Percentiles rank a stretch among this genome's conserved stretches.
These are phyloP conservation scores for Palloptera scutellata DNA, from an alignment of 2,888 invertebrate species.

Conservation along the genomic window DNA sequence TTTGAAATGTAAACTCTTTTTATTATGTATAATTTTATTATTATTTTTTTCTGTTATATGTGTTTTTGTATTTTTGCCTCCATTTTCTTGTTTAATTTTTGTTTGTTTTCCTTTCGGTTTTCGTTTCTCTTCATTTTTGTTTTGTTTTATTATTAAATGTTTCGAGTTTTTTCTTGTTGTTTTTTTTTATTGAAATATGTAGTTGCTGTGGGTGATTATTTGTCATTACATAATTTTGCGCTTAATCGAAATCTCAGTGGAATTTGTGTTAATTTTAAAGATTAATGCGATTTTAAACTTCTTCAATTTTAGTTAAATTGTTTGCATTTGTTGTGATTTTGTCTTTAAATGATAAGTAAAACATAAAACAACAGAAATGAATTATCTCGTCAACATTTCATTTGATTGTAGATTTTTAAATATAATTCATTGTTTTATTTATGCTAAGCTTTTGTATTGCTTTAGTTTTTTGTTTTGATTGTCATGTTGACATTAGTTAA, in stretches of 20 bases:
- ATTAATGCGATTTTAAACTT: conserved; percentile 1
- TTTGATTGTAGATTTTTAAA: no score
- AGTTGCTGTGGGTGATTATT: no score
- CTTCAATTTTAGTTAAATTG: background rate
- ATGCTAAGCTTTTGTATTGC: background rate
- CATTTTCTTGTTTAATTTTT: background rate
- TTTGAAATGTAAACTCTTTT: no score
- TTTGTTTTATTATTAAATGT: no score
- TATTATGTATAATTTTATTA: no score
- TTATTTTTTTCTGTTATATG: no score
- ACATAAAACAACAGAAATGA: no score
- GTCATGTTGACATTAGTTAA: background rate
- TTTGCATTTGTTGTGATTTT: background rate
- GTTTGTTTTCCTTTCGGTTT: background rate
- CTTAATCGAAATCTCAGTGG: background rate
- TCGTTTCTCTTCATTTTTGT: background rate
- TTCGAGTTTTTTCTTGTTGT: background rate
- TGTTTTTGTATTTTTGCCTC: background rate
- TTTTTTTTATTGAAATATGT: background rate
- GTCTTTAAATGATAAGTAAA: no score
- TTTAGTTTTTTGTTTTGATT: background rate
- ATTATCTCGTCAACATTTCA: no score
- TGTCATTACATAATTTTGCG: background rate
- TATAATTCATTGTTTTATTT: background rate
- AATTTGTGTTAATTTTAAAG: background rate